These are phyloP conservation scores for Excalfactoria chinensis DNA, from an alignment of 2,113 vertebrate genomes.

Conservation along the genomic window DNA sequence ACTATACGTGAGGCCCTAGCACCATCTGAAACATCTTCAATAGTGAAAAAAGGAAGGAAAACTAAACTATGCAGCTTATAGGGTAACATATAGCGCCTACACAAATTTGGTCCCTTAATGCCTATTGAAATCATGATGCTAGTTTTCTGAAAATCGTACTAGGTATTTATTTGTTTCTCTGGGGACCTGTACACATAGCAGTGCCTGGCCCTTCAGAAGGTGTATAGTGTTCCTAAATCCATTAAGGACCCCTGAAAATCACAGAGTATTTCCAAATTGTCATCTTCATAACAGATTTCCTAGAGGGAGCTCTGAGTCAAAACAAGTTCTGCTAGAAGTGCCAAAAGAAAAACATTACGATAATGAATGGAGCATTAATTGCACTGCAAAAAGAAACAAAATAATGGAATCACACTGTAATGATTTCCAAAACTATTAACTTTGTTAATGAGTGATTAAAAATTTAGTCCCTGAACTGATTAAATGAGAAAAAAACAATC, in stretches of 20 bases:
- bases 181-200: no score
- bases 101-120: background rate
- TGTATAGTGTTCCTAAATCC: background rate
- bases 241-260: background rate
- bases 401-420: constrained; percentile 47
- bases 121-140: background rate
- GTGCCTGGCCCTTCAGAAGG: background rate
- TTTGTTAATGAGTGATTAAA: constrained; percentile 72
- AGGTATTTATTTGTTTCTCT: background rate
- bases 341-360: constrained; percentile 46
- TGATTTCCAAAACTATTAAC: constrained; percentile 67
- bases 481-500: constrained; percentile 15
- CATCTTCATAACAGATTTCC: constrained; percentile 9
- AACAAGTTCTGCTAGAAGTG: constrained; percentile 28
- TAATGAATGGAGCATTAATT: constrained; percentile 58
- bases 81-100: background rate
- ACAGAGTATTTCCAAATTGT: background rate
- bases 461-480: constrained; percentile 49
- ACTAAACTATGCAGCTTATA: background rate
- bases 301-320: constrained; percentile 17
- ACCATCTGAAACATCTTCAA: background rate
- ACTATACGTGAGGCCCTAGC: background rate
- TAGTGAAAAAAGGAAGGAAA: background rate
- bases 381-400: constrained; percentile 51
- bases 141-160: background rate